Evolutionary conservation across 2,113 vertebrate genomes (phyloP).

Genomic region (Callaeas wilsoni): DNA sequence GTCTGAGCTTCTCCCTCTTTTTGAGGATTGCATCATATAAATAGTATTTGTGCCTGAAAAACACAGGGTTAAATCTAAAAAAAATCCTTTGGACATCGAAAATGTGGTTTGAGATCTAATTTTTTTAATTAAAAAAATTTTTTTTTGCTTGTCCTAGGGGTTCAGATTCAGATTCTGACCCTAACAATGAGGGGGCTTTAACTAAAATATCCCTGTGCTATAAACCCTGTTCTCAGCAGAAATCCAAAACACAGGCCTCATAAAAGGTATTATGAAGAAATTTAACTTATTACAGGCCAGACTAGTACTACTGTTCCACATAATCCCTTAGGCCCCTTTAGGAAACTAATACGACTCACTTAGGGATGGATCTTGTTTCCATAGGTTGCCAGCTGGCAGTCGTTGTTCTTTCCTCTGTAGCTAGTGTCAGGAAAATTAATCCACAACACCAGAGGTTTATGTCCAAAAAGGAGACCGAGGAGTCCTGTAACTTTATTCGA

Average conservation of each 20-base stretch:
- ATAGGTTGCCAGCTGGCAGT: fast-evolving
- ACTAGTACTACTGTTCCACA: background rate
- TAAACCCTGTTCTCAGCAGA: background rate
- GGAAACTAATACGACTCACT: background rate
- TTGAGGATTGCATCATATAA: background rate
- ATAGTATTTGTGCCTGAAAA: background rate
- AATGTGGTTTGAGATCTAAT: background rate
- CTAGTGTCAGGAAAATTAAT: too few species aligned
- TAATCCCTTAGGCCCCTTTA: background rate
- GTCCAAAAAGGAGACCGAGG: too few species aligned
- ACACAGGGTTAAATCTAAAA: background rate
- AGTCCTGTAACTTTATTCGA: too few species aligned
- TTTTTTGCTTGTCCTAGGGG: background rate
- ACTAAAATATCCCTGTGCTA: background rate
- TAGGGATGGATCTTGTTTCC: background rate
- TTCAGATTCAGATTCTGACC: background rate
- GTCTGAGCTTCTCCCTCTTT: background rate
- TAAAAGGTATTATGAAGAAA: background rate
- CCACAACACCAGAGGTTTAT: too few species aligned
- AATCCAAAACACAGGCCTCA: background rate
- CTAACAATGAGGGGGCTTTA: background rate
- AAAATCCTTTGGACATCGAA: background rate
- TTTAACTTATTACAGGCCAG: background rate
- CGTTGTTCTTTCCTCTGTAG: background rate
- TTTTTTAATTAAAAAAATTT: background rate